These are phyloP conservation scores for Ptilorrhoa leucosticta DNA, from an alignment of 2,113 vertebrate species.

Conservation along the genomic window DNA sequence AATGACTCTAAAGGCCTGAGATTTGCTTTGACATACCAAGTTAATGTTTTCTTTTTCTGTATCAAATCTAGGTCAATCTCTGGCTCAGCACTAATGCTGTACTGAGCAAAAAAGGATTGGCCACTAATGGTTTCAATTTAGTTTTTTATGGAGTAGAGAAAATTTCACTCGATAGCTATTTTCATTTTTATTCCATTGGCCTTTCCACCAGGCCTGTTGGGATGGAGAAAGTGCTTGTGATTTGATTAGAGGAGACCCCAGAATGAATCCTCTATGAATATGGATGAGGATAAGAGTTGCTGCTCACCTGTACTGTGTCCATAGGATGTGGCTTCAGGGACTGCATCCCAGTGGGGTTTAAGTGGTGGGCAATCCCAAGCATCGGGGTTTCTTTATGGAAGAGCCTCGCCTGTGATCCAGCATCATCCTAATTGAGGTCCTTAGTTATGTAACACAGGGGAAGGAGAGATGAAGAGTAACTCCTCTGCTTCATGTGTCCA, in stretches of 20 bases:
- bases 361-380: not conserved
- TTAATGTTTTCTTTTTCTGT: constrained; percentile 49
- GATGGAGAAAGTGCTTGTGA: not conserved
- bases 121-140: constrained; percentile 62
- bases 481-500: not conserved
- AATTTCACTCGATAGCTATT: constrained; percentile 45
- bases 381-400: not conserved
- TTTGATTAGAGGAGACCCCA: not conserved
- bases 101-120: constrained; percentile 43
- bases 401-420: not conserved
- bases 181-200: constrained; percentile 49
- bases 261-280: not conserved
- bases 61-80: constrained; percentile 59
- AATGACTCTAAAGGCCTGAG: constrained; percentile 32
- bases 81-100: constrained; percentile 46
- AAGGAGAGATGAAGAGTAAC: not conserved
- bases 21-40: constrained; percentile 51
- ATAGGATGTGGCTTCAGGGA: not conserved
- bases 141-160: constrained; percentile 29
- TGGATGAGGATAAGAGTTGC: not conserved
- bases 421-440: not conserved
- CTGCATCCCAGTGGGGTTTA: not conserved
- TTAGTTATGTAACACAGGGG: not conserved
- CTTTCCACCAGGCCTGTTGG: not conserved
- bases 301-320: not conserved